Base-by-base conservation (phyloP, 2,113 vertebrate species). In the Pseudopipra pipra region DNA sequence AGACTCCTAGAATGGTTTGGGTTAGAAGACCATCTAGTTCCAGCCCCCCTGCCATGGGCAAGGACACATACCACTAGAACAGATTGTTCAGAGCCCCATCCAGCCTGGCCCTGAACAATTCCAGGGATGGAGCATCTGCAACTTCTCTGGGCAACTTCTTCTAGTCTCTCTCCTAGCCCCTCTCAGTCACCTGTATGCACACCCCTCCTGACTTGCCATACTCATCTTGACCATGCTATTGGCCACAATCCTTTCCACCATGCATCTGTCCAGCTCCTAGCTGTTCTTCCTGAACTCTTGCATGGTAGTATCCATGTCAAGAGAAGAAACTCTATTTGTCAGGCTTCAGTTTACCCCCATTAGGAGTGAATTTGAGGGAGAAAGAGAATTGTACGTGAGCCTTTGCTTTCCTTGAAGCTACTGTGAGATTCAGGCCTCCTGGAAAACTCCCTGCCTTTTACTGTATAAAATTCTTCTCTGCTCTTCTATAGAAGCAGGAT, bases 281-380 rank as follows among this genome's bases (percentile, higher is more conserved):
- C 12, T 91, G 18, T 3, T 73, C 71, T 79, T 88, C 54, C 58
- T 14, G 1, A 4, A 20, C 14, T 28, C 12, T 27, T 67, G 31
- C 18, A 35, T 0, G 0, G 14, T 11, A 59, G 35, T 19, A 72
- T 10, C 6, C 6, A 4, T 2, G 14, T 12, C n/a, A 14, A 79
- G 41, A 52, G 10, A 47, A 62, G 46, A 81, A 87, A 44, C 4
- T 35, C 4, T 49, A 33, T 54, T 43, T 90, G 24, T 9, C 19
- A 46, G 78, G 23, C 14, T 70, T 77, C 4, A 2, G 27, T 19
- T 56, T 66, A 61, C 4, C 6, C 5, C 12, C 14, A 46, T 1
- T 3, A 8, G 24, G n/a, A 61, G 11, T 30, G 23, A 82, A 51
- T 44, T 20, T 70, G 37, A 74, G 23, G 6, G 55, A 70, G 27